A percentile compares a stretch with the other conserved stretches of the same genome.
These are phyloP conservation scores for Sitta europaea DNA, from an alignment of 2,113 vertebrate species.

Conservation along the genomic window DNA sequence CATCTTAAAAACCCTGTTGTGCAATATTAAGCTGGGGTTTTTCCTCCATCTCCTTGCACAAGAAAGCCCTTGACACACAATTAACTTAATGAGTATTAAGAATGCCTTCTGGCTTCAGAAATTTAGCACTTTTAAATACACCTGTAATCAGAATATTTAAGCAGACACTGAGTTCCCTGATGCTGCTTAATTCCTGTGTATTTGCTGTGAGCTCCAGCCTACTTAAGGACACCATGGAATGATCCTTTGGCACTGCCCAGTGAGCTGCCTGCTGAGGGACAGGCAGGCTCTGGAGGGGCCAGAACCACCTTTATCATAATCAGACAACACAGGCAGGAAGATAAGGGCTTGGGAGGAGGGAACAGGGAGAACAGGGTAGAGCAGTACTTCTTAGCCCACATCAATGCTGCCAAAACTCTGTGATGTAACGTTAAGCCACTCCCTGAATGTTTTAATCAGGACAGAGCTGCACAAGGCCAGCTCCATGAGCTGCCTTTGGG, in stretches of 20 bases:
- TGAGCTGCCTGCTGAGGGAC: not conserved
- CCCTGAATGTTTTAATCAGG: not conserved
- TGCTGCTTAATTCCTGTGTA: not conserved
- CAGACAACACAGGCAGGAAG: not conserved
- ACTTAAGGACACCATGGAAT: fast-evolving
- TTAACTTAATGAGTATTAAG: not conserved
- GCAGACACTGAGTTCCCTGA: not conserved
- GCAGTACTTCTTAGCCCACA: fast-evolving
- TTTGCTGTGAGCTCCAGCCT: not conserved
- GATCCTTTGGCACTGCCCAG: not conserved
- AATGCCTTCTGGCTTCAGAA: not conserved
- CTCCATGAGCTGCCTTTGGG: not conserved
- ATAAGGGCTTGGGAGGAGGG: not conserved
- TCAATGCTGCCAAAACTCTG: not conserved
- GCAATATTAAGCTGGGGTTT: not conserved
- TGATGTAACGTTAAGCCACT: not conserved
- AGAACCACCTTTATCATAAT: not conserved
- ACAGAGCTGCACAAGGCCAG: not conserved
- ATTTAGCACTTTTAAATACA: not conserved
- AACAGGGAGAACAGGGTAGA: not conserved
- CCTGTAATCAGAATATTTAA: not conserved
- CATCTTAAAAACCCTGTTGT: not conserved
- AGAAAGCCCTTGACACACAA: not conserved
- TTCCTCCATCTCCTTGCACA: not conserved
- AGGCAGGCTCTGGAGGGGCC: not conserved